Percentiles rank a stretch among this genome's conserved stretches.
phyloP scores from a whole-genome alignment of 1,140 invertebrate genomes.

The Hyles euphorbiae region DNA sequence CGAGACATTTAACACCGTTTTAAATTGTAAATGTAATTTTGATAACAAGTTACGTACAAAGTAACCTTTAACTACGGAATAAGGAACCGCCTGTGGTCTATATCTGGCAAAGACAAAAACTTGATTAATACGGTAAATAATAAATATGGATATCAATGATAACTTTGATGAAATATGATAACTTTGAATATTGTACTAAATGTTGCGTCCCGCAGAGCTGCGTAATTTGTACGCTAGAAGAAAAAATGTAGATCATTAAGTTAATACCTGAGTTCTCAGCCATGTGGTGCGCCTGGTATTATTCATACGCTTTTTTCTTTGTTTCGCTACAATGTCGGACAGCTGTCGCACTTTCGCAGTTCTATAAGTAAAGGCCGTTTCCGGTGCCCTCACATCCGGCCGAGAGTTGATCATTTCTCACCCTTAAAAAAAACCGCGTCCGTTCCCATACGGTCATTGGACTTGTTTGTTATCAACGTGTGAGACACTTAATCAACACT shows the following conservation, averaged over 20 bases:
- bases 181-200: too few relatives aligned
- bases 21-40: too few relatives aligned
- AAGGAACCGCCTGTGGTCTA: too few relatives aligned
- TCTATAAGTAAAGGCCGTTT: conserved; percentile 43
- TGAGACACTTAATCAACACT: conserved; percentile 57
- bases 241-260: conserved; percentile 24
- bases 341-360: conserved; percentile 43
- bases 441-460: conserved; percentile 62
- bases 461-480: conserved; percentile 51
- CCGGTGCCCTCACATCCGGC: conserved; percentile 59
- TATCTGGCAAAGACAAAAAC: too few relatives aligned
- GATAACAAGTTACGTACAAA: too few relatives aligned
- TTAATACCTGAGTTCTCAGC: conserved; percentile 20
- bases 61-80: too few relatives aligned
- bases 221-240: too few relatives aligned
- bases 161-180: too few relatives aligned
- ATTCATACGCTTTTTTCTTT: conserved; percentile 22
- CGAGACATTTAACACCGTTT: too few relatives aligned
- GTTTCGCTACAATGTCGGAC: conserved; percentile 34
- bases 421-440: background rate
- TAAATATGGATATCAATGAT: too few relatives aligned
- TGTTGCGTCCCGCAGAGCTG: too few relatives aligned
- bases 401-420: conserved; percentile 19
- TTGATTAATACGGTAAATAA: too few relatives aligned
- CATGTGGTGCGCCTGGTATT: conserved; percentile 27